Evolutionary conservation across 2,113 vertebrate genomes (phyloP), one percentile per base, ranked within the genome.

Genomic region (Plotosus lineatus): DNA sequence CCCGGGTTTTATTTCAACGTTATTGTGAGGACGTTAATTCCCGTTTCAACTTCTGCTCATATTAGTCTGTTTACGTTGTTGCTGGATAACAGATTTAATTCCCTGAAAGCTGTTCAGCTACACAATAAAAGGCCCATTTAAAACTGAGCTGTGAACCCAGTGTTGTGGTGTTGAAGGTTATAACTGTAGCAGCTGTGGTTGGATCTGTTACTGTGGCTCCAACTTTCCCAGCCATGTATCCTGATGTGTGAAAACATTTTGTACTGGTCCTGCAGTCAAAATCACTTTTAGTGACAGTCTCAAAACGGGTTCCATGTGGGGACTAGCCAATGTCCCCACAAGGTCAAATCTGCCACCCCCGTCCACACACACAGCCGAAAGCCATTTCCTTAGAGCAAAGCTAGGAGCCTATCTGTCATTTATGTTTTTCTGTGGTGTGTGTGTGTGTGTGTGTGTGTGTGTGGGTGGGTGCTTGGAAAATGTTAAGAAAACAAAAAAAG

Each of bases 171-270:
- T 15, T 42, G 75, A 48, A 74, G 63, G 74, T 38, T 80, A 50
- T 50, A 36, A 75, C 63, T 82, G 82, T 63, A 80, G 48, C 33
- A 44, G 26, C 75, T 69, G 75, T 75, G 85, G 83, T 80, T 53
- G 61, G 74, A 65, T 58, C 15, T 58, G 56, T 72, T 28, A 11
- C 36, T 74, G 36, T 15, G 1, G 15, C 15, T 60, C 36, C 55
- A n/a, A 31, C 31, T 77, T 80, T 82, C 79, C 77, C 84, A 80
- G 58, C n/a, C 33, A 56, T 66, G 51, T n/a, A 63, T 53, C 5
- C 19, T 48, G 46, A 84, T 36, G 48, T 76, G 69, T 73, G 71
- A 73, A 53, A 75, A 71, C 31, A 56, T 33, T 51, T 86, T 65
- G 56, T 81, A 78, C 77, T 78, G 48, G 38, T 66, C 65, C 36